Evolutionary conservation across 2,113 vertebrate genomes (phyloP), one percentile per base, ranked within the genome.

Genomic region (Phylloscopus trochilus): DNA sequence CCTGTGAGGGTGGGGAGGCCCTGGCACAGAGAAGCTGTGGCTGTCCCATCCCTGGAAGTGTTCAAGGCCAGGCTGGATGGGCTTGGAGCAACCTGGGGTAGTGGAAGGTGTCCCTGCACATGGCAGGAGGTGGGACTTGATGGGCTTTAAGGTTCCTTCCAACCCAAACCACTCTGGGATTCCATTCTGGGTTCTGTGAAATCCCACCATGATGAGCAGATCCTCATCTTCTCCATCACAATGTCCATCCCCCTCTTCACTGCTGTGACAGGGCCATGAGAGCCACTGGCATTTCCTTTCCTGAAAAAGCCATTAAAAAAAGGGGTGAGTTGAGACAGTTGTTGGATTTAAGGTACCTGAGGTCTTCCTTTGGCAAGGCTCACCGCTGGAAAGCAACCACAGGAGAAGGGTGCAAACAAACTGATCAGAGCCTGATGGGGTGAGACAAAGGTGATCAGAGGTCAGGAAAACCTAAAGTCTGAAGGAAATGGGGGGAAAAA

Each of bases 191-290:
- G 19, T 7, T 46, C 87, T 39, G 11, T 82, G 33, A 39, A 64
- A 58, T 75, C 43, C 47, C 66, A 74, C 21, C 69, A 13, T 41
- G 41, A 41, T 41, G 41, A 13, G 41, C 41, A 41, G 41, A 41
- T 14, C 41, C 41, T 41, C 41, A 7, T 67, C 56, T 55, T 67
- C 74, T 35, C 15, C 64, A 51, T 26, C 1, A 0, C 69, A 19
- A 4, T 27, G 24, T 41, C 56, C 0, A 0, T 53, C 9, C 13
- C 6, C 2, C 22, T 82, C 73, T 11, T 67, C 43, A 20, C 17
- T 0, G 1, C 37, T 33, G 51, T 0, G 0, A 31, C 3, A 1
- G 15, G 37, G 23, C 28, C 56, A 16, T 7, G 31, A 53, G 9
- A 58, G 20, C 18, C 21, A 30, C 2, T 58, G 52, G 1, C 13